Base-by-base conservation (phyloP, 2,888 invertebrate genomes). In the Teleiodes luculella region DNA sequence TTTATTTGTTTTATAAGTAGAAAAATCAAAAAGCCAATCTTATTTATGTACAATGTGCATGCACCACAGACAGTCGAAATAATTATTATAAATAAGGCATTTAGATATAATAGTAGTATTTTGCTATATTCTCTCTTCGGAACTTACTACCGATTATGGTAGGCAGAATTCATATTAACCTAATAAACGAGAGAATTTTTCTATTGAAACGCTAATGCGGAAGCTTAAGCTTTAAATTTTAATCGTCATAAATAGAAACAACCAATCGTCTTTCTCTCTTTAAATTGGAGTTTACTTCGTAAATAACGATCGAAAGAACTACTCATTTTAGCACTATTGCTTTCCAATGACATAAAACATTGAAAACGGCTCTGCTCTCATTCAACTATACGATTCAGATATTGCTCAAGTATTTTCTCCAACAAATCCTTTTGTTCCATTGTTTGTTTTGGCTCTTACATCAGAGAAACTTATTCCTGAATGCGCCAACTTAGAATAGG, bases 301-400 rank as follows among this genome's bases (percentile, higher is more conserved):
- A 35, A 48, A 46, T 30, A 46, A 46, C 24, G 30, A 16, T 13
- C 24, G n/a, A 10, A 10, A 18, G 14, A 48, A 48, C 48, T 48
- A 48, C 48, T 48, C 48, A 35, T 48, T 20, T 48, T 48, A 48
- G 48, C 48, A 48, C 48, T 33, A 48, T 48, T 48, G 50, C 30
- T 78, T 79, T 74, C 74, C 75, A 68, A 76, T 76, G 66, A 74
- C 63, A 73, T 77, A 72, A 74, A 78, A 69, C 55, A 74, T 63
- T 41, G 60, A 67, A 67, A 73, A 74, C 67, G 58, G 58, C 64
- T 67, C 72, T 76, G 76, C 77, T n/a, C 75, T 68, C 58, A 56
- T 53, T 72, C 66, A 71, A n/a, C 18, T 78, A 64, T 65, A 60
- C 64, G 56, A 63, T 72, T 45, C 13, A 45, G 28, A 45, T 45